Base-by-base conservation (phyloP, 2,888 invertebrate genomes). In the Lasioglossum leucozonium region DNA sequence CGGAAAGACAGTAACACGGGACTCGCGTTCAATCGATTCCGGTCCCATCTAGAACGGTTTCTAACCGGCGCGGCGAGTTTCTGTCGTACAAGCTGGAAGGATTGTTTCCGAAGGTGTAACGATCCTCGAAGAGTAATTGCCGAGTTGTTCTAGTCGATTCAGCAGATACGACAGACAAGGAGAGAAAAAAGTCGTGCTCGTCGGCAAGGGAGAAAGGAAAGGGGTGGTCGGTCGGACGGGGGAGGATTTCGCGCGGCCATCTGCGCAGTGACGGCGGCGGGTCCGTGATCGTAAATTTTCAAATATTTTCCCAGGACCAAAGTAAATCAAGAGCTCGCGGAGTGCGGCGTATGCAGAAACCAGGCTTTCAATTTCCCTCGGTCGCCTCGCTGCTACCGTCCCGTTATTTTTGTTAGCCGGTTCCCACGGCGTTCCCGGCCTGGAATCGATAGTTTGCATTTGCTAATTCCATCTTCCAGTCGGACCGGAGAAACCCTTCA, bases 51-150 rank as follows among this genome's bases (percentile, higher is more conserved):
- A 55, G 55, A 22, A 62, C 58, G 73, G 13, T 40, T 75, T 40
- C 62, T 47, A 71, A 67, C 65, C 69, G 51, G 6, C 2, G 62
- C 30, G 5, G 18, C 65, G 78, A 65, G 74, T 65, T 71, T 34
- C 78, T 81, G 84, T 84, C 87, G 80, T 80, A 90, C 88, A 87
- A 85, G 77, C 83, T 67, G 67, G 80, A 82, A 77, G 92, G 90
- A 92, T 93, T 93, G 93, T 93, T 94, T 94, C 91, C 91, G 91
- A 88, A 90, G 90, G 91, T 91, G 92, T 92, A 94, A 92, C 93
- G 92, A 93, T 93, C 93, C 92, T 90, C 88, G 79, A 91, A 92
- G 93, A 93, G 93, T 94, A 94, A 94, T 94, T 93, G 93, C 93
- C 89, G 90, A 91, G 92, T 93, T 91, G 93, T 93, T 93, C 92